Evolutionary conservation across 2,113 vertebrate genomes (phyloP).

Genomic region (Acanthisitta chloris): DNA sequence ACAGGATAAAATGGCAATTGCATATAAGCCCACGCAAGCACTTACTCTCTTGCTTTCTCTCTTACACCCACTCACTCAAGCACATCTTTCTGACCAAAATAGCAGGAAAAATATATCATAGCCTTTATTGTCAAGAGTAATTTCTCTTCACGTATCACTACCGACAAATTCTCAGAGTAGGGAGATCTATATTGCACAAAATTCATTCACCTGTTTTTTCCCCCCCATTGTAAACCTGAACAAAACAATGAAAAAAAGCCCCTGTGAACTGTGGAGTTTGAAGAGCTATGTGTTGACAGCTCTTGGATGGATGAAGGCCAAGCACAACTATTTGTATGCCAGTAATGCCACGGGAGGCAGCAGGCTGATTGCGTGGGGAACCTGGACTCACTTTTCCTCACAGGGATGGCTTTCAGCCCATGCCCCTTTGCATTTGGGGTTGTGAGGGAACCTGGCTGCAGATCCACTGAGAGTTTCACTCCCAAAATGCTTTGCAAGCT

Average conservation of each 20-base stretch:
- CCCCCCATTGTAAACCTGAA: neutral
- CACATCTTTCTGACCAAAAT: neutral
- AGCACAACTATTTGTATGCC: neutral
- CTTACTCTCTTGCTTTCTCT: slow-evolving; percentile 7
- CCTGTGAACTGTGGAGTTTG: neutral
- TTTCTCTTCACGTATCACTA: neutral
- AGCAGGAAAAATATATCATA: neutral
- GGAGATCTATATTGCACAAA: neutral
- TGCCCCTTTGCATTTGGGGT: neutral
- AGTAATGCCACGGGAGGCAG: neutral
- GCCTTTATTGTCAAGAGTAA: slow-evolving; percentile 4
- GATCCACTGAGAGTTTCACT: neutral
- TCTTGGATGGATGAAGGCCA: neutral
- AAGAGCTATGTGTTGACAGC: neutral
- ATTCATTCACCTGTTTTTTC: neutral
- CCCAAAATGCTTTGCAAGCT: neutral
- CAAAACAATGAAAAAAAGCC: neutral
- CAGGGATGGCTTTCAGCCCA: neutral
- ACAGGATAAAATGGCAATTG: slow-evolving; percentile 8
- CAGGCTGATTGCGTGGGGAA: neutral
- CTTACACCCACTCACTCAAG: neutral
- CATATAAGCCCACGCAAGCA: neutral
- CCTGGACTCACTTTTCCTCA: neutral
- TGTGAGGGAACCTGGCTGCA: neutral
- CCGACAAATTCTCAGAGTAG: neutral